Conservation (phyloP, 2,113 vertebrate species). For the Scatophagus argus region DNA sequence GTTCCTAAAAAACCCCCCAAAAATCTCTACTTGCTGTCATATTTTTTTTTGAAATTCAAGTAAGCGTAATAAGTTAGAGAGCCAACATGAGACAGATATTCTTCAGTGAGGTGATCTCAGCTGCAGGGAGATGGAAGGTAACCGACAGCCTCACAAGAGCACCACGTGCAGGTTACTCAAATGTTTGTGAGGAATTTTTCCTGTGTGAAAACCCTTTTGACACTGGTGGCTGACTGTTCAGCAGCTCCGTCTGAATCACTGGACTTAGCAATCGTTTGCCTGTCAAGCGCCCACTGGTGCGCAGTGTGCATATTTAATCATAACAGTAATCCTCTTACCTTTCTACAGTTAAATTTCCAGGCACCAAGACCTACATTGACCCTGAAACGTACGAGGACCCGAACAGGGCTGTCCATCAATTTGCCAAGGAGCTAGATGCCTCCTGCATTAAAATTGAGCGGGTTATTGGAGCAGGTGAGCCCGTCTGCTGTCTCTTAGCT, state of each 20-base stretch:
- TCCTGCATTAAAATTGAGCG: slow-evolving; percentile 99
- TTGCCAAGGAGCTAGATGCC: slow-evolving; percentile 99
- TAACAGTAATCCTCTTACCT: slow-evolving; percentile 97
- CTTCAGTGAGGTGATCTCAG: slow-evolving; percentile 4
- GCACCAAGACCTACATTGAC: slow-evolving; percentile 99
- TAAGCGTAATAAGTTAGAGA: neutral
- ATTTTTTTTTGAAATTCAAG: neutral
- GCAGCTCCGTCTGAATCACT: slow-evolving; percentile 56
- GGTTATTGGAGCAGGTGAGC: slow-evolving; percentile 98
- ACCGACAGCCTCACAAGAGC: slow-evolving; percentile 30
- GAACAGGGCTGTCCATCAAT: slow-evolving; percentile 99
- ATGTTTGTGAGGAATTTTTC: slow-evolving; percentile 38
- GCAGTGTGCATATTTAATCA: slow-evolving; percentile 90
- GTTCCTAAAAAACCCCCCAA: neutral
- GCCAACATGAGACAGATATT: neutral
- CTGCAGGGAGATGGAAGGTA: slow-evolving; percentile 23
- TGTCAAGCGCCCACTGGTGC: slow-evolving; percentile 76
- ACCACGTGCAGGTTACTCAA: slow-evolving; percentile 26
- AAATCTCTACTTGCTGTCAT: neutral
- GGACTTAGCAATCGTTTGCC: slow-evolving; percentile 76
- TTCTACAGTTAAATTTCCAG: slow-evolving; percentile 99
- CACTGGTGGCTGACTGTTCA: slow-evolving; percentile 45
- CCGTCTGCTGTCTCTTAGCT: slow-evolving; percentile 73
- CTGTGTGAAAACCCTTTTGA: slow-evolving; percentile 46
- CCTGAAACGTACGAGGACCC: slow-evolving; percentile 99